Percentiles rank a stretch among this genome's conserved stretches.
These are phyloP conservation scores for Galeruca laticollis DNA, from an alignment of 2,888 invertebrate species.

Conservation along the genomic window DNA sequence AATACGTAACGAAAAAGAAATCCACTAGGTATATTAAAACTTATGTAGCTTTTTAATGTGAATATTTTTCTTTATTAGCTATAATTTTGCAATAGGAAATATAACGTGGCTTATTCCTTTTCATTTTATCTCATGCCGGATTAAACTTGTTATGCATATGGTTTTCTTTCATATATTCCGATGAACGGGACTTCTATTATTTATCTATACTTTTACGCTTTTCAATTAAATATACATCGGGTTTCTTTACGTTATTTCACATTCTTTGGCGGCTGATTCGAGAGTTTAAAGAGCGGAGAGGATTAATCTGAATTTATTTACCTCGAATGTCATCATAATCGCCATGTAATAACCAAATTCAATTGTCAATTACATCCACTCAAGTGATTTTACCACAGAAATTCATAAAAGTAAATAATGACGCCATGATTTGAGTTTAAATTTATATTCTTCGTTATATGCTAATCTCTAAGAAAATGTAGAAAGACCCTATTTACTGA, in stretches of 20 bases:
- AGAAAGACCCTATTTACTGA: no score
- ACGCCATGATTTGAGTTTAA: no score
- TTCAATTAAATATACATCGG: not conserved
- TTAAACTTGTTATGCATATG: constrained; percentile 27
- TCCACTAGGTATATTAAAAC: not conserved
- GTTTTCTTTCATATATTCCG: constrained; percentile 24
- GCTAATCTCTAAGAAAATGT: no score
- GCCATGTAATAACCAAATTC: no score
- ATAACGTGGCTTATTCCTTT: constrained; percentile 32
- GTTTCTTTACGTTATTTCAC: not conserved
- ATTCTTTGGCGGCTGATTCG: constrained; percentile 2
- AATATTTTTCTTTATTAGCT: constrained; percentile 42
- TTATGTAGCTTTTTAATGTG: constrained; percentile 38
- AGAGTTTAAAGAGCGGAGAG: not conserved
- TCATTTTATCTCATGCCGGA: constrained; percentile 17
- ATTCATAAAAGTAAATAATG: no score
- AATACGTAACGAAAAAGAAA: not conserved
- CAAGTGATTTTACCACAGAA: no score
- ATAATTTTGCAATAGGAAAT: constrained; percentile 41
- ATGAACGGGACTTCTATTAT: not conserved
- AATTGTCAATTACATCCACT: no score
- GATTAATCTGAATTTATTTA: not conserved
- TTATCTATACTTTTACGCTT: constrained; percentile 2
- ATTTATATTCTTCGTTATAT: no score
- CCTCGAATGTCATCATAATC: no score